Conservation (phyloP, 35 echinoderm and acorn worm genomes). For the Strongylocentrotus purpuratus region DNA sequence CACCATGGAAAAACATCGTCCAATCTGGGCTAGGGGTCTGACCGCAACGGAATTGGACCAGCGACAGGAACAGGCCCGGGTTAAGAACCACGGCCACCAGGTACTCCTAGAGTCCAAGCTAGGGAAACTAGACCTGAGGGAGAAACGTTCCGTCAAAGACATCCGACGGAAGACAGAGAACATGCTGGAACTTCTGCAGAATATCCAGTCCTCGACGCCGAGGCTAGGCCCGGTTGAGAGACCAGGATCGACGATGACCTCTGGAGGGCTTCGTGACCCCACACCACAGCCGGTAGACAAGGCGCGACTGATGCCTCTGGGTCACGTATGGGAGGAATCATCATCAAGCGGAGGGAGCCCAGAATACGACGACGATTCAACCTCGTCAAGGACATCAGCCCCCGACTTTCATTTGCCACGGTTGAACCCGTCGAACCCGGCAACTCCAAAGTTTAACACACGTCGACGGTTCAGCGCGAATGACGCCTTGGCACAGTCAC, state of each 20-base stretch:
- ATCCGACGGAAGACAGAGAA: constrained; percentile 41
- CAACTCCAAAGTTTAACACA: constrained; percentile 5
- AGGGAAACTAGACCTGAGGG: constrained; percentile 49
- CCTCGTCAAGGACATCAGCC: background rate
- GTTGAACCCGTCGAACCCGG: background rate
- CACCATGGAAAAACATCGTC: constrained; percentile 45
- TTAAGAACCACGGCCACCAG: constrained; percentile 55
- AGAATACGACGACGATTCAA: background rate
- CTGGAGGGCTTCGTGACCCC: background rate
- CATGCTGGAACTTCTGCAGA: constrained; percentile 38
- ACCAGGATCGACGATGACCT: background rate
- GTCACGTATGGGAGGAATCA: background rate
- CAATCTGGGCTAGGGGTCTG: constrained; percentile 25
- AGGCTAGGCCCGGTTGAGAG: background rate
- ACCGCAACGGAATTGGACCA: constrained; percentile 53
- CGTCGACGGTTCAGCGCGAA: constrained; percentile 32
- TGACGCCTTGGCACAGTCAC: background rate
- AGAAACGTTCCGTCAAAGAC: constrained; percentile 47
- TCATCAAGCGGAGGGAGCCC: background rate
- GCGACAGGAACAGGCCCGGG: constrained; percentile 52
- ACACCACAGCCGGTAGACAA: background rate
- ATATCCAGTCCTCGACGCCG: constrained; percentile 28
- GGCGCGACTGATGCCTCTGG: background rate
- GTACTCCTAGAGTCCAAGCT: constrained; percentile 49
- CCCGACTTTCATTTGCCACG: constrained; percentile 18